Evolutionary conservation across 2,888 invertebrate species (phyloP).

Genomic region (Microplitis manilae): DNA sequence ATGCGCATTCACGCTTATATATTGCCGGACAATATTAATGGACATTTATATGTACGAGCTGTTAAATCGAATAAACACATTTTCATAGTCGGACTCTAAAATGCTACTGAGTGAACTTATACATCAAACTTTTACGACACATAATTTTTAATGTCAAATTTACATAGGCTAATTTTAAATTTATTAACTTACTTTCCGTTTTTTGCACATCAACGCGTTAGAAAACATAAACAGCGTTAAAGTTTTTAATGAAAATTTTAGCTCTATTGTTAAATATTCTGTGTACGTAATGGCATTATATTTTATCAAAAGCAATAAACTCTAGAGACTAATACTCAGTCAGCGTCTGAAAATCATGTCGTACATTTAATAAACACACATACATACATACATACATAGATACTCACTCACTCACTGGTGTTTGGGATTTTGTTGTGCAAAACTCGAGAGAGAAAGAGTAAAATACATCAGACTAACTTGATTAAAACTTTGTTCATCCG

Average conservation of each 20-base stretch:
- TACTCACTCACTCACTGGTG: background rate
- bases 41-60: constrained; percentile 24
- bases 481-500: background rate
- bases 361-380: constrained; percentile 23
- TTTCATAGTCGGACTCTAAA: background rate
- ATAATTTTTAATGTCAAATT: background rate
- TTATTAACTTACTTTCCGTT: background rate
- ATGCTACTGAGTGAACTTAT: background rate
- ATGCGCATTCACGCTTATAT: constrained; percentile 43
- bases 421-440: background rate
- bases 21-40: constrained; percentile 16
- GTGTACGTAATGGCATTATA: constrained; percentile 3
- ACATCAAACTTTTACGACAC: background rate
- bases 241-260: background rate
- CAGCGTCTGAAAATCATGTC: constrained; percentile 14
- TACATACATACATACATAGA: background rate
- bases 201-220: background rate
- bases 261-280: background rate
- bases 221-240: background rate
- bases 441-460: background rate
- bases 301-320: constrained; percentile 8
- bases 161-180: background rate
- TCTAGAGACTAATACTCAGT: background rate
- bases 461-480: background rate
- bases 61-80: constrained; percentile 11